Evolutionary conservation across 1,140 invertebrate genomes (phyloP).

Genomic region (Apocrypta bakeri): DNA sequence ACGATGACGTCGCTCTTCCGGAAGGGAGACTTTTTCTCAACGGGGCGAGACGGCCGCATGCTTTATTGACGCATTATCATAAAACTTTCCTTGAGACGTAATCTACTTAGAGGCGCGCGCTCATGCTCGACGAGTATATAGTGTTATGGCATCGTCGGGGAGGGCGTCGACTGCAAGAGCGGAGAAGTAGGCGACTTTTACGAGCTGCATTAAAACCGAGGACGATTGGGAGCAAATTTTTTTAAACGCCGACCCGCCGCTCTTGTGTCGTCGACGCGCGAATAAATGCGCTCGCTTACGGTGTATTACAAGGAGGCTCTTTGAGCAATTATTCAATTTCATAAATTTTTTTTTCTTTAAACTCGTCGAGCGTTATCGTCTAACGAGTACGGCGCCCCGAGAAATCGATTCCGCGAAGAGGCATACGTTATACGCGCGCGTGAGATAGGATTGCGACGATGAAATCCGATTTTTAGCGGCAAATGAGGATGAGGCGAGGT

Average conservation of each 20-base stretch:
- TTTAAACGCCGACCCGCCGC: slow-evolving; percentile 11
- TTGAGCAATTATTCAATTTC: slow-evolving; percentile 32
- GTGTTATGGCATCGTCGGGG: slow-evolving; percentile 43
- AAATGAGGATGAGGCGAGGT: neutral
- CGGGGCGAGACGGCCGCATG: slow-evolving; percentile 34
- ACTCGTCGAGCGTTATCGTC: neutral
- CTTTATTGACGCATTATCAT: slow-evolving; percentile 52
- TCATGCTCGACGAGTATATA: neutral
- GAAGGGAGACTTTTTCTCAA: slow-evolving; percentile 32
- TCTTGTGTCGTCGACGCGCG: neutral
- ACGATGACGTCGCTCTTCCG: neutral
- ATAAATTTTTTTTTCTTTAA: neutral
- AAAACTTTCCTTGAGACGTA: slow-evolving; percentile 50
- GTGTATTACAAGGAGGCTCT: slow-evolving; percentile 9
- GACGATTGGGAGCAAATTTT: slow-evolving; percentile 49
- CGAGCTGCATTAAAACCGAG: slow-evolving; percentile 44
- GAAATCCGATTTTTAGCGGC: neutral
- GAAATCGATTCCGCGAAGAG: slow-evolving; percentile 18
- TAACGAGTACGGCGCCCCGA: neutral
- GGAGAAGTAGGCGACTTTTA: slow-evolving; percentile 38
- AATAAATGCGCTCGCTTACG: neutral
- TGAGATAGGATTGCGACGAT: neutral
- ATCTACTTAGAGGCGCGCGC: slow-evolving; percentile 43
- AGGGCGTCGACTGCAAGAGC: neutral
- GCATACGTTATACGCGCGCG: neutral